Evolutionary conservation across 2,888 invertebrate genomes (phyloP), one percentile per base, ranked within the genome.

Genomic region (Linnaemya vulpina): DNA sequence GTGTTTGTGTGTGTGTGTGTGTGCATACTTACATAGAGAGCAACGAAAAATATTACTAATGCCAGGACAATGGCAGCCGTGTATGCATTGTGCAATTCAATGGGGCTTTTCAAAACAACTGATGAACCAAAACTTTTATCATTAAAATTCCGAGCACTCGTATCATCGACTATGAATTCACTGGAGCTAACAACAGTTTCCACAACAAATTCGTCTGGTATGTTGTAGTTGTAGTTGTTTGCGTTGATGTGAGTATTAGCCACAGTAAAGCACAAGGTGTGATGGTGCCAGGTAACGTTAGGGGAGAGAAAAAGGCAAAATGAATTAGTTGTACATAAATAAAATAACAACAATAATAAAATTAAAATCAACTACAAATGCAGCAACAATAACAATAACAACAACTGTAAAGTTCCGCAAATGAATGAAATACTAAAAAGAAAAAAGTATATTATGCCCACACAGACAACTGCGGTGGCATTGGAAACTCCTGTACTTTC

Each of bases 51-150:
- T 83, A 96, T 94, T 73, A 96, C 96, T 60, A 95, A 95, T 51
- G 95, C 95, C 85, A 96, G 94, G 10, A 96, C 96, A 71, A 96
- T 96, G 35, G 95, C 96, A 11, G 96, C 96, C 89, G 96, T 95
- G 92, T 96, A 96, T 88, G 96, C 95, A 92, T 96, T 96, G 93
- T 96, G 96, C 76, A 95, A 93, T 86, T 94, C 94, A 90, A 94
- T 93, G 68, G 93, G 93, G 89, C 94, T 93, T 89, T 92, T 92
- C 86, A 92, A 90, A 85, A 91, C 91, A 87, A 91, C 91, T 87
- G 91, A 90, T 88, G 91, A 90, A 88, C 91, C 91, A 86, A 92
- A 92, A 87, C 92, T 91, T 93, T 90, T 93, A 88, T 92, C 92
- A 89, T 91, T 92, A 90, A 92, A 93, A 90, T 91, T 92, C 88